Evolutionary conservation across 2,888 invertebrate genomes (phyloP), one percentile per base, ranked within the genome.

Genomic region (Andrena hattorfiana): DNA sequence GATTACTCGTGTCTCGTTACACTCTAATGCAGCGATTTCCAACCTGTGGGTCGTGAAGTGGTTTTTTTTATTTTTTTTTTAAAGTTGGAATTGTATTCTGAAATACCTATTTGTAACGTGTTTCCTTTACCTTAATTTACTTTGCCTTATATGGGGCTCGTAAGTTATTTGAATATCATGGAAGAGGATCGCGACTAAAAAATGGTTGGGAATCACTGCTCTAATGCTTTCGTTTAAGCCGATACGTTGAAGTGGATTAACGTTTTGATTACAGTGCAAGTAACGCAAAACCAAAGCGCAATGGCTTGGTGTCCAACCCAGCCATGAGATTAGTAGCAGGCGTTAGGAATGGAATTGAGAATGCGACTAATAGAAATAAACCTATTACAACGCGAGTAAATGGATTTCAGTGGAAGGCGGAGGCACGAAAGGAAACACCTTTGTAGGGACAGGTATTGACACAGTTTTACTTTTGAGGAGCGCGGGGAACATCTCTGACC

Each of bases 281-380:
- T 68, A 93, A 93, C 83, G 96, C 96, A 88, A 97, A 97, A 93
- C 95, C 95, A 93, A 97, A 97, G 94, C 95, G 97, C 78, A 98
- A 97, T 91, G 97, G 97, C 1, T 97, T 97, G 79, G 97, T 97
- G 30, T 97, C 97, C 2, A 98, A 98, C 92, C 98, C 98, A 16
- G 98, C 98, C 74, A 96, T 98, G 96, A 95, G 98, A 88, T 95
- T 98, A 81, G 97, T 98, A 2, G 96, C 96, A 48, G 97, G 97
- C 90, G 96, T 97, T 60, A 95, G 96, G 89, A 97, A 97, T 92
- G 97, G 97, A 83, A 94, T 97, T 51, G 97, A 96, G 91, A 95
- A 95, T 90, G 94, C 94, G 59, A 94, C 94, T 62, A 94, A 94
- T 86, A 92, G 94, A 85, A 94, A 94, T 89, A 94, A 94, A 78